These are phyloP conservation scores for Orientallactaga bullata DNA, from an alignment of 2,113 vertebrate species.

Conservation along the genomic window DNA sequence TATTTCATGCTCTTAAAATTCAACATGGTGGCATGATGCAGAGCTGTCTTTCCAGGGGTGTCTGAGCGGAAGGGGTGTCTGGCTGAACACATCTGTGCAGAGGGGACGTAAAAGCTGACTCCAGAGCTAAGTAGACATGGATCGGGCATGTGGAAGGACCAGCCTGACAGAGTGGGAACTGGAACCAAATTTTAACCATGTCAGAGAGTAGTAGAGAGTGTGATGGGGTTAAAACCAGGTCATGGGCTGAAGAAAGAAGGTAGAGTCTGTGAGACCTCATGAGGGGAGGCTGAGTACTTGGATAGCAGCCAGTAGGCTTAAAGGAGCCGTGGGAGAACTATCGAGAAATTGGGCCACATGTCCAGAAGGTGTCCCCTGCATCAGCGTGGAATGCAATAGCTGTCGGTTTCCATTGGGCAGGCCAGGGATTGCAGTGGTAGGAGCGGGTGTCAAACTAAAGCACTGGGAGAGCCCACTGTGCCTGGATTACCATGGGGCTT, in stretches of 20 bases:
- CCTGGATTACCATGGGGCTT: not conserved
- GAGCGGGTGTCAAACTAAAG: not conserved
- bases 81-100: not conserved
- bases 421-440: not conserved
- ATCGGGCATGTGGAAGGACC: rapidly evolving
- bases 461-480: not conserved
- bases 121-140: no score
- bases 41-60: not conserved
- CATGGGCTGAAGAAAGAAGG: not conserved
- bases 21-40: not conserved
- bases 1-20: not conserved
- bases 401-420: not conserved
- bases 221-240: not conserved
- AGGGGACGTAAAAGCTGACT: not conserved
- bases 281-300: not conserved
- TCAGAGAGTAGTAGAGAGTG: rapidly evolving
- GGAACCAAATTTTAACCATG: not conserved
- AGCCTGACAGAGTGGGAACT: rapidly evolving
- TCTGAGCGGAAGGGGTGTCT: not conserved
- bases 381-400: not conserved
- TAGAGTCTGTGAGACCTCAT: not conserved
- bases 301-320: not conserved
- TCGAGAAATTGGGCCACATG: not conserved
- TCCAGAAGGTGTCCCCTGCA: not conserved
- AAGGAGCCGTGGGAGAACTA: not conserved